Percentiles rank a stretch among this genome's conserved stretches.
Conservation (phyloP, 1,140 invertebrate species). For the Aplysia californica region DNA sequence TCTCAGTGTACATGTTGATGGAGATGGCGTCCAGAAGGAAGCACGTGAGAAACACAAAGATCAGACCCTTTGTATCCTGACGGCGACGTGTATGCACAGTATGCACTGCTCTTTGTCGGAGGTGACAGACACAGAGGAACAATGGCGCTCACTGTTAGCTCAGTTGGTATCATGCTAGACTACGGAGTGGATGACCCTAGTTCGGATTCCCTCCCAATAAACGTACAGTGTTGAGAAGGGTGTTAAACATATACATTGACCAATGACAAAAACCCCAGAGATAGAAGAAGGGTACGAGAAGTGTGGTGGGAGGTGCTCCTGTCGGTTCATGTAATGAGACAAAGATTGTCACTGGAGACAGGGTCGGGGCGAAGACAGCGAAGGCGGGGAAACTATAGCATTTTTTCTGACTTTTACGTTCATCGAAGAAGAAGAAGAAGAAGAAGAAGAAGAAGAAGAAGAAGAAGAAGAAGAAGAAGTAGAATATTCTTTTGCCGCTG, state of each 20-base stretch:
- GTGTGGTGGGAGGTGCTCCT: not conserved
- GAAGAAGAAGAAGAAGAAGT: not conserved
- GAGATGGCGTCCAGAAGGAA: slow-evolving; percentile 33
- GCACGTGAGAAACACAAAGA: slow-evolving; percentile 42
- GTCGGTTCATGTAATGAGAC: not conserved
- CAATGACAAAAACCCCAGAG: not conserved
- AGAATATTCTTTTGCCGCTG: not conserved
- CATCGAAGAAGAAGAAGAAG: not conserved
- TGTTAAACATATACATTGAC: not conserved
- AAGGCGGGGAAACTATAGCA: not conserved
- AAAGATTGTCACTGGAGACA: not conserved
- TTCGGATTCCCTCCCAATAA: not conserved
- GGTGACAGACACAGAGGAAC: not conserved
- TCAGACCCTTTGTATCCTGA: slow-evolving; percentile 43
- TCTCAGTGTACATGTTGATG: slow-evolving; percentile 35
- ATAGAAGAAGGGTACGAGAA: not conserved
- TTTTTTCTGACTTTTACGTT: not conserved
- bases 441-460: not conserved
- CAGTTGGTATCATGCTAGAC: not conserved
- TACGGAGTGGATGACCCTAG: not conserved
- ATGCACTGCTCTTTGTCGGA: too few species aligned
- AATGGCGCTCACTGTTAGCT: not conserved
- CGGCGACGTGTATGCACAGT: too few species aligned
- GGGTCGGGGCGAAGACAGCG: not conserved
- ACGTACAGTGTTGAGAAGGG: not conserved